phyloP scores from a whole-genome alignment of 2,797 vertebrate genomes.

The Betta splendens region DNA sequence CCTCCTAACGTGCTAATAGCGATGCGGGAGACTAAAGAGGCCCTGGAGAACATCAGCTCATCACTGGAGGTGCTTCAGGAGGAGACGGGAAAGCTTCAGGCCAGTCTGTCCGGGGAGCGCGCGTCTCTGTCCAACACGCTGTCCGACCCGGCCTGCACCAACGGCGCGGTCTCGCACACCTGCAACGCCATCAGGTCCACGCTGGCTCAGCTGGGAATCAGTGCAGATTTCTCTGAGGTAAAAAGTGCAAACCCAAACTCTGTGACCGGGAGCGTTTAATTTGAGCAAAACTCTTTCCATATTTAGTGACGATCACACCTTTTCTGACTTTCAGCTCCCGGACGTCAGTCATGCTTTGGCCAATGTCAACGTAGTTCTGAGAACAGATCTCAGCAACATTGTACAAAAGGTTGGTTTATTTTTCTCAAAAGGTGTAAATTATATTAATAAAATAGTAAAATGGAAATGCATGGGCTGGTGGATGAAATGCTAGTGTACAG shows the following conservation, averaged over 20 bases:
- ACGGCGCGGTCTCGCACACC: conserved; percentile 71
- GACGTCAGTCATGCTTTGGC: conserved; percentile 79
- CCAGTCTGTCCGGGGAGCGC: conserved; percentile 79
- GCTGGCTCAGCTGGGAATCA: conserved; percentile 81
- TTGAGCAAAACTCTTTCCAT: neutral
- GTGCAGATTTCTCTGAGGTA: conserved; percentile 83
- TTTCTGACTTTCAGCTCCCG: conserved; percentile 79
- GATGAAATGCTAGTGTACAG: no score
- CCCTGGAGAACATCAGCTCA: conserved; percentile 84
- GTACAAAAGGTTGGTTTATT: conserved; percentile 82
- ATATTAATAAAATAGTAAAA: no score
- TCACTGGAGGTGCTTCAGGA: conserved; percentile 87
- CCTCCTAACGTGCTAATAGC: conserved; percentile 69
- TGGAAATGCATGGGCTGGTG: no score
- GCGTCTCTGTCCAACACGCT: conserved; percentile 84
- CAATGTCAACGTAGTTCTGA: conserved; percentile 84
- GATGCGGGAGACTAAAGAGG: conserved; percentile 88
- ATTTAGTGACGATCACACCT: neutral
- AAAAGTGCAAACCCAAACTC: neutral
- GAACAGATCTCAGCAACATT: conserved; percentile 87
- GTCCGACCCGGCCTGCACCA: conserved; percentile 82
- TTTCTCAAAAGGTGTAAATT: neutral
- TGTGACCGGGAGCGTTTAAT: neutral
- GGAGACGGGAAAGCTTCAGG: conserved; percentile 77
- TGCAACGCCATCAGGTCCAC: conserved; percentile 84